phyloP scores from a whole-genome alignment of 1,140 invertebrate species.

The Pseudomyrmex gracilis region DNA sequence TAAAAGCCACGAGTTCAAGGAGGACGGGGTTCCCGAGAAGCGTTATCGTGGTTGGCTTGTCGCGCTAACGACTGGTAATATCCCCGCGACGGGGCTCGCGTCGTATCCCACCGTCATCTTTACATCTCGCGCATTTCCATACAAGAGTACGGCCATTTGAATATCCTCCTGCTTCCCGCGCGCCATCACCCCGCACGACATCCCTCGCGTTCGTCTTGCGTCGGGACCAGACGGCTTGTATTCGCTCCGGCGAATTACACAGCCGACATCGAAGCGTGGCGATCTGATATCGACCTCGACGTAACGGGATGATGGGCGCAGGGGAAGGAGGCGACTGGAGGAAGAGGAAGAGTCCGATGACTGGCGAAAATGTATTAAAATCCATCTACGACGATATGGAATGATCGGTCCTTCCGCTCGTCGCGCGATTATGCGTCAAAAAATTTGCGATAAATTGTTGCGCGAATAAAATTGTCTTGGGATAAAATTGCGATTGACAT shows the following conservation, averaged over 20 bases:
- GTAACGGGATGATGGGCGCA: constrained; percentile 64
- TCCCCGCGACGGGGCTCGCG: constrained; percentile 68
- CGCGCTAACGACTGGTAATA: constrained; percentile 80
- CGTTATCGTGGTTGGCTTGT: constrained; percentile 57
- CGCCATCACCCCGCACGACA: background rate
- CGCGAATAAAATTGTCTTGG: background rate
- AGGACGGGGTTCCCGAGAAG: constrained; percentile 63
- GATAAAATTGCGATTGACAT: background rate
- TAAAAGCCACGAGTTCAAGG: constrained; percentile 59
- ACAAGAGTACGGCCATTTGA: constrained; percentile 76
- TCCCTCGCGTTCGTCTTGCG: constrained; percentile 38
- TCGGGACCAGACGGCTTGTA: constrained; percentile 66
- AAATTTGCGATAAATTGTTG: background rate
- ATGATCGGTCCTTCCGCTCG: constrained; percentile 26
- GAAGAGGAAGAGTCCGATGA: constrained; percentile 51
- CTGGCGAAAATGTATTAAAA: constrained; percentile 70
- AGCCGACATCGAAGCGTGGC: constrained; percentile 72
- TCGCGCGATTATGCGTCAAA: constrained; percentile 25
- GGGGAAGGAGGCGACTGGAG: background rate
- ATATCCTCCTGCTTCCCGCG: constrained; percentile 44
- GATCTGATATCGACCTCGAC: constrained; percentile 71
- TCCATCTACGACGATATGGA: constrained; percentile 63
- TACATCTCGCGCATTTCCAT: constrained; percentile 77
- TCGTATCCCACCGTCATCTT: constrained; percentile 76
- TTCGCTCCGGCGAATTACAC: constrained; percentile 74